Conservation (phyloP, 2,113 vertebrate species). For the Trogon melanurus region DNA sequence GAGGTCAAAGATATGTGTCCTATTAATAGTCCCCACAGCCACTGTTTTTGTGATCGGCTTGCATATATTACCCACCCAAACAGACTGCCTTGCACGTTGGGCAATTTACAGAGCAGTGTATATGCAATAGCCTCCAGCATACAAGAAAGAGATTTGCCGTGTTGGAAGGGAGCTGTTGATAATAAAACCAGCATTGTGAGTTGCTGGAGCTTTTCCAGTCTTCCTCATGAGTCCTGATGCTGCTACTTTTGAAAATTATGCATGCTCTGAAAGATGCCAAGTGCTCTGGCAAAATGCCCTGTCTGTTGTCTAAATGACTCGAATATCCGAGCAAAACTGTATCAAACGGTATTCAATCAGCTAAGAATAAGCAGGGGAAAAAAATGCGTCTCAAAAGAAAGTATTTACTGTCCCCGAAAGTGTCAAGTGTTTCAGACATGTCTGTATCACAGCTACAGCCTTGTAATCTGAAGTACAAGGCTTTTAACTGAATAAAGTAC, state of each 20-base stretch:
- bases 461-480: not conserved
- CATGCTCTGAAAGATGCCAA: slow-evolving; percentile 15
- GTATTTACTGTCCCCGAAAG: not conserved
- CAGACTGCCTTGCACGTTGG: not conserved
- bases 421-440: not conserved
- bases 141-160: not conserved
- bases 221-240: slow-evolving; percentile 17
- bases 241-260: slow-evolving; percentile 47
- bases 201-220: slow-evolving; percentile 43
- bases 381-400: not conserved
- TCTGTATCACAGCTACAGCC: not conserved
- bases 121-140: not conserved
- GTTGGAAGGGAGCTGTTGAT: slow-evolving; percentile 4
- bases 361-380: not conserved
- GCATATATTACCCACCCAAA: not conserved
- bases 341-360: not conserved
- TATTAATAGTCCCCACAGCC: not conserved
- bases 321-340: slow-evolving; percentile 17
- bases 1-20: not conserved
- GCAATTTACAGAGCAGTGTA: not conserved
- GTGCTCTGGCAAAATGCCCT: not conserved
- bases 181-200: slow-evolving; percentile 2
- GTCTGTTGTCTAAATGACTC: slow-evolving; percentile 21
- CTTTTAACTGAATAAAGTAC: not conserved
- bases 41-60: not conserved